Percentiles rank a stretch among this genome's conserved stretches.
Conservation (phyloP, 2,888 invertebrate species). For the Andrena haemorrhoa region DNA sequence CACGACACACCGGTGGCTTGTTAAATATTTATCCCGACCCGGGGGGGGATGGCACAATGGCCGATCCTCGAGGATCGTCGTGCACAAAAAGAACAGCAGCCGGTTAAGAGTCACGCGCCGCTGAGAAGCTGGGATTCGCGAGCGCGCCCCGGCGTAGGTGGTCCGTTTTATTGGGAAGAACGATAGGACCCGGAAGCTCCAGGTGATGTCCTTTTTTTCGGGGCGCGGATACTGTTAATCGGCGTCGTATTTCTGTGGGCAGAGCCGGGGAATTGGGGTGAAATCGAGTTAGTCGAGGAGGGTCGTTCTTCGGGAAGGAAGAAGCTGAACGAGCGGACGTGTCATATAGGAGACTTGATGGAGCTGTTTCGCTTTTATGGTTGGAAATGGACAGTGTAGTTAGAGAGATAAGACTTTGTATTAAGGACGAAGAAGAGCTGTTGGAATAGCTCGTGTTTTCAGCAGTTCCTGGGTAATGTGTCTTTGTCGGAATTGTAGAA, state of each 20-base stretch:
- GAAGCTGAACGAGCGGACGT: no score
- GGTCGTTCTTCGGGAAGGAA: no score
- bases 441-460: no score
- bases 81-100: conserved; percentile 65
- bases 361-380: no score
- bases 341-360: no score
- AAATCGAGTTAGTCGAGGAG: conserved; percentile 15
- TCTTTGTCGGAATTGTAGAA: neutral
- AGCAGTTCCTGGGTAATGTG: neutral
- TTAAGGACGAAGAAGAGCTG: neutral
- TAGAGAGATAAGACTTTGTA: conserved; percentile 9
- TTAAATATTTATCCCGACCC: conserved; percentile 78
- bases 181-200: conserved; percentile 49
- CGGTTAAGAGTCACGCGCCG: conserved; percentile 69
- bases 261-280: conserved; percentile 29
- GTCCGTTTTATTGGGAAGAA: conserved; percentile 24
- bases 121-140: conserved; percentile 31
- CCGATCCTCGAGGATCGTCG: conserved; percentile 24
- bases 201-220: conserved; percentile 35
- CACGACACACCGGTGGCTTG: conserved; percentile 54
- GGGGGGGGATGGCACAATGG: conserved; percentile 56
- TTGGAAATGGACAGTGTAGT: no score
- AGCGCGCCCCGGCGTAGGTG: neutral
- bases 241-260: conserved; percentile 21
- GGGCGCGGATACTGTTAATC: conserved; percentile 31